phyloP scores from a whole-genome alignment of 1,140 invertebrate species.

The Philotrypesis tridentata region DNA sequence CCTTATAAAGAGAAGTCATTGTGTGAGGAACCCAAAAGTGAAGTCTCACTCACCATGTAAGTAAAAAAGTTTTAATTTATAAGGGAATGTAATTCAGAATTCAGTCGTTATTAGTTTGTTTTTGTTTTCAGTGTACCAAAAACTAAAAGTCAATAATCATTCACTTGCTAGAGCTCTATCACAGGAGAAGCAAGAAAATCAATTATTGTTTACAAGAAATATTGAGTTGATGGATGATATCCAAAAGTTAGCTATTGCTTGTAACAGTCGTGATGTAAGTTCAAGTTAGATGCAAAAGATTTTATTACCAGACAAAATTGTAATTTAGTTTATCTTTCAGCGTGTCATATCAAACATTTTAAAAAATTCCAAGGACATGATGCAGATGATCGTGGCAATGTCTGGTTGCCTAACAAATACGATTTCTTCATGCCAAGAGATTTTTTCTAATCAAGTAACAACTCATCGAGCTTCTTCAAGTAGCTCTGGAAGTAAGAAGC shows the following conservation, averaged over 20 bases:
- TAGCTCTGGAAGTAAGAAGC: constrained; percentile 51
- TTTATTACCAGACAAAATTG: background rate
- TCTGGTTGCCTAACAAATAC: constrained; percentile 58
- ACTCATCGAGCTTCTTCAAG: constrained; percentile 44
- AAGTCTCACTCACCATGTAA: constrained; percentile 57
- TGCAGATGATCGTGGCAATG: constrained; percentile 60
- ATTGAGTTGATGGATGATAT: constrained; percentile 57
- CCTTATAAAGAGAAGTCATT: constrained; percentile 57
- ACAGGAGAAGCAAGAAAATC: constrained; percentile 61
- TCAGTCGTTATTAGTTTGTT: background rate
- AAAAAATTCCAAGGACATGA: constrained; percentile 60
- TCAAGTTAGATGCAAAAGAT: too few species aligned
- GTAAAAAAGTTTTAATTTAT: constrained; percentile 34
- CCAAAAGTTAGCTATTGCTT: constrained; percentile 57
- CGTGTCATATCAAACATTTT: constrained; percentile 55
- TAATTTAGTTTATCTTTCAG: constrained; percentile 46
- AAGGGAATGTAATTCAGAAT: background rate
- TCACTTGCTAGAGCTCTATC: constrained; percentile 63
- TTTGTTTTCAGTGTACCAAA: constrained; percentile 55
- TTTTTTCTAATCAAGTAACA: constrained; percentile 41
- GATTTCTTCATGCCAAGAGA: constrained; percentile 61
- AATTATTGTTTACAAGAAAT: constrained; percentile 61
- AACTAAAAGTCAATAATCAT: constrained; percentile 64
- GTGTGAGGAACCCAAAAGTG: constrained; percentile 47
- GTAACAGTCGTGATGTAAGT: constrained; percentile 61